Evolutionary conservation across 2,797 vertebrate species (phyloP).

Genomic region (Nannoperca australis): DNA sequence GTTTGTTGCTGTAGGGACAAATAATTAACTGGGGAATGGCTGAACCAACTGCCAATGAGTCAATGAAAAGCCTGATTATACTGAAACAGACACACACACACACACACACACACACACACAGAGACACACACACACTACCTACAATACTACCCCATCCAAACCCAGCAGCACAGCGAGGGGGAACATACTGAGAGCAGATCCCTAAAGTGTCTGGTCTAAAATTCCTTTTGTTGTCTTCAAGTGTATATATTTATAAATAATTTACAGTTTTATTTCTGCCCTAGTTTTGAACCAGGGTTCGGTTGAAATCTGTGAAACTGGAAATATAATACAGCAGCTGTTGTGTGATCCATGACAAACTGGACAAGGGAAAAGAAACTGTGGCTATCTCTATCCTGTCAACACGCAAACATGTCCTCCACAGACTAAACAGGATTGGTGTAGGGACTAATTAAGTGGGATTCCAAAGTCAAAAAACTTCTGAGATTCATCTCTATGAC

Average conservation of each 20-base stretch:
- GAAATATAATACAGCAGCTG: constrained; percentile 71
- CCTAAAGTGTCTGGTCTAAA: constrained; percentile 67
- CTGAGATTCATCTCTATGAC: not conserved
- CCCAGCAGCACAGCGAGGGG: constrained; percentile 32
- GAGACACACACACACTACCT: not conserved
- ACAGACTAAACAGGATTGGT: constrained; percentile 18
- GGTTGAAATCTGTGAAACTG: constrained; percentile 63
- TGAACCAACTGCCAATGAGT: constrained; percentile 1
- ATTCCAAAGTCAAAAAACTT: not conserved
- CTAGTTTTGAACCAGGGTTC: constrained; percentile 60
- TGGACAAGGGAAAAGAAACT: constrained; percentile 50
- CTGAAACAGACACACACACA: not conserved
- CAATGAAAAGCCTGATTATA: constrained; percentile 3
- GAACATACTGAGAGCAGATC: constrained; percentile 40
- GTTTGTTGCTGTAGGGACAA: not conserved
- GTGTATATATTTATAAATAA: constrained; percentile 75
- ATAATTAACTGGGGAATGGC: constrained; percentile 2
- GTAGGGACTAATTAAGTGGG: not conserved
- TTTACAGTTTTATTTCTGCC: constrained; percentile 71
- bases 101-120: constrained; percentile 7
- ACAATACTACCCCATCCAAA: constrained; percentile 21
- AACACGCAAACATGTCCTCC: constrained; percentile 41
- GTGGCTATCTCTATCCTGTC: constrained; percentile 28
- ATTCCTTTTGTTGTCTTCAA: constrained; percentile 73
- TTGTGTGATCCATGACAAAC: constrained; percentile 71